Evolutionary conservation across 2,797 vertebrate genomes (phyloP), one percentile per base, ranked within the genome.

Genomic region (Varecia variegata): DNA sequence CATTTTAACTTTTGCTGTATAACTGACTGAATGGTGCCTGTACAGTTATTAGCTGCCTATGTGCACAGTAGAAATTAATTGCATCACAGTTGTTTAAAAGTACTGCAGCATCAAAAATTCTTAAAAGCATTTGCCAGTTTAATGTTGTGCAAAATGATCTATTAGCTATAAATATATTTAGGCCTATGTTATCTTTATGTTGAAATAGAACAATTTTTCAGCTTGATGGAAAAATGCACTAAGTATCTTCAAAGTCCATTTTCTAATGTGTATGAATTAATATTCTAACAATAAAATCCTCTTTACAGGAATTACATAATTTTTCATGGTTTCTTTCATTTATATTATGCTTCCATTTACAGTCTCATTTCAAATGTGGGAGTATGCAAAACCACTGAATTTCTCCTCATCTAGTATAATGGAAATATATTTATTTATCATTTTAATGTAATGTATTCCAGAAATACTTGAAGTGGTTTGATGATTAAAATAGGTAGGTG

Each of bases 91-190:
- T 97, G 3, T 92, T 97, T 97, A 90, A 82, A 98, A 97, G 27
- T 88, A n/a, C 5, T 76, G 56, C 23, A 92, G 6, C 43, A 96
- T 94, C 65, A 98, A 96, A 96, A 90, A 95, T 82, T 90, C 23
- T 93, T 90, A 3, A 81, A 91, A 93, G 12, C 71, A 93, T 97
- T 96, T 95, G 43, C 17, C 91, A 15, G 15, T 30, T 96, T 97
- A 95, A 94, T 96, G 86, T 81, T 96, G 88, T 95, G 67, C 83
- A 97, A 96, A 97, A 92, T 96, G 68, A 94, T 93, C 81, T 94
- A 93, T 92, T 93, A 93, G 40, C 11, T 94, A 77, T 65, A 76
- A 56, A 65, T 92, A 54, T 85, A 93, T 85, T 88, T 94, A 94
- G 96, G 2, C 4, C 21, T 77, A 35, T 89, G 60, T 85, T 97